phyloP scores from a whole-genome alignment of 2,113 vertebrate genomes.

The Chlorodrepanis virens region DNA sequence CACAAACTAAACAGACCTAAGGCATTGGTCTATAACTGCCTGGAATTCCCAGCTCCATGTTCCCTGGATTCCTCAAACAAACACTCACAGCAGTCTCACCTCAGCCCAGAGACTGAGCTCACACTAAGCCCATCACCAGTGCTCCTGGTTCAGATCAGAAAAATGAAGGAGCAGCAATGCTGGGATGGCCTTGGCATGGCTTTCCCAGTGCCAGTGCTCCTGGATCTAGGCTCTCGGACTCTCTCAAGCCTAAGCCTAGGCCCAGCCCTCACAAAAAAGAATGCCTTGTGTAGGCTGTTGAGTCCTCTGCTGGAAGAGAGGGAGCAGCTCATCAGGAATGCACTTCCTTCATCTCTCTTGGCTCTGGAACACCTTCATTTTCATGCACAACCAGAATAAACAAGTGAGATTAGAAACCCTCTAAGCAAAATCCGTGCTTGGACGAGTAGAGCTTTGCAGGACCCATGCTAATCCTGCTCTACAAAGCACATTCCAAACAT shows the following conservation, averaged over 20 bases:
- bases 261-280: background rate
- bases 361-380: background rate
- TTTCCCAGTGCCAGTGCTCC: background rate
- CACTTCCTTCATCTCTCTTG: background rate
- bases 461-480: background rate
- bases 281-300: background rate
- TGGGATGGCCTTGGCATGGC: too few species aligned
- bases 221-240: background rate
- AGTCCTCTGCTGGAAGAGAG: background rate
- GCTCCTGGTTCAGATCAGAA: background rate
- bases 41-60: background rate
- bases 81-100: background rate
- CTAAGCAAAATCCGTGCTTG: background rate
- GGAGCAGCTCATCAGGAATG: background rate
- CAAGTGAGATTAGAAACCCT: background rate
- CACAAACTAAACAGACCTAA: background rate
- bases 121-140: background rate
- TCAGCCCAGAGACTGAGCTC: background rate
- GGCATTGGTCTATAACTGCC: rapidly evolving
- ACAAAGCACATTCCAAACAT: background rate
- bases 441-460: background rate
- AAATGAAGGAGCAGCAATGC: background rate
- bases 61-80: background rate
- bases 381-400: background rate
- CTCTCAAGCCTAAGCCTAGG: background rate